These are phyloP conservation scores for Iselma pallidipennis DNA, from an alignment of 2,888 invertebrate species.

Conservation along the genomic window DNA sequence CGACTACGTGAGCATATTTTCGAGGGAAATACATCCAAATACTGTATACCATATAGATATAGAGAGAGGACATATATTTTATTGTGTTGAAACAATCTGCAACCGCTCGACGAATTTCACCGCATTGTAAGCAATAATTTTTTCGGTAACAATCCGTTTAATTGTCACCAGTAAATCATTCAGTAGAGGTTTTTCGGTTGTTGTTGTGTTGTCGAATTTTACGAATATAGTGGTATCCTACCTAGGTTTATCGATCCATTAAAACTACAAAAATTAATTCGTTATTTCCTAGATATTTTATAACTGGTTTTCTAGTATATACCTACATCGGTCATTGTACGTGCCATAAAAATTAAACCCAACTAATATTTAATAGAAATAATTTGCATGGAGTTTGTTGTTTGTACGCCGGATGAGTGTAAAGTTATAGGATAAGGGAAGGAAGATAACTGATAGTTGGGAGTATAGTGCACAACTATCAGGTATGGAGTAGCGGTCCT, in stretches of 20 bases:
- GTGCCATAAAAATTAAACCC: too few species aligned
- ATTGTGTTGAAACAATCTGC: background rate
- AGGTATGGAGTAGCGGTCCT: conserved; percentile 33
- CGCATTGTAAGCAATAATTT: background rate
- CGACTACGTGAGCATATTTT: conserved; percentile 19
- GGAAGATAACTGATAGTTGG: conserved; percentile 26
- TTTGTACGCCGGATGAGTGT: background rate
- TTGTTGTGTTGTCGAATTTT: background rate
- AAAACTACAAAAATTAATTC: too few species aligned
- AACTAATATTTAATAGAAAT: too few species aligned
- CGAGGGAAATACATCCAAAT: background rate
- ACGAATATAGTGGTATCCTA: too few species aligned
- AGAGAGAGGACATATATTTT: background rate
- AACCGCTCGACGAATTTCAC: background rate
- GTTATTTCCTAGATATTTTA: too few species aligned
- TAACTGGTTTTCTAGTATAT: too few species aligned
- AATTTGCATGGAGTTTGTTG: background rate
- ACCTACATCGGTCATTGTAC: too few species aligned
- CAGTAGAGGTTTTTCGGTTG: too few species aligned
- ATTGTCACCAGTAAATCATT: background rate
- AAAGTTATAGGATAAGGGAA: conserved; percentile 1
- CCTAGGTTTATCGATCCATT: too few species aligned
- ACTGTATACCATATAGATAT: background rate
- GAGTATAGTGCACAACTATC: conserved; percentile 26
- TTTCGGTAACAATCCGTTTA: background rate